Conservation (phyloP, 2,797 vertebrate genomes). For the Acanthurus lineatus region DNA sequence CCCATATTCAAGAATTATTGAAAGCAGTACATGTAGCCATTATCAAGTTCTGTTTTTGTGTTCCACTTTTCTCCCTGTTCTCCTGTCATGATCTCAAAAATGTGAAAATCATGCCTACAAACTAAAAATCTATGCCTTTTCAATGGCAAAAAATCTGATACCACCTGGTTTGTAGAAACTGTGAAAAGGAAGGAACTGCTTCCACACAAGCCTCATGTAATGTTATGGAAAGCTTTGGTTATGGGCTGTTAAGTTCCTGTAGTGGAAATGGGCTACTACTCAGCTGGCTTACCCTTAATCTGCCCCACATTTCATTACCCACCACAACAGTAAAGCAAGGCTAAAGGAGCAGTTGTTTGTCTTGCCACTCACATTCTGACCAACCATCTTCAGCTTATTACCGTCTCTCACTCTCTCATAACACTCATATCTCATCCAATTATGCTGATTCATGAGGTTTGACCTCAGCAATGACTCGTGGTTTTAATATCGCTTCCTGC, state of each 20-base stretch:
- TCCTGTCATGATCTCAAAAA: too few species aligned
- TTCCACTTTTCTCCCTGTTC: background rate
- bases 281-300: slow-evolving; percentile 7
- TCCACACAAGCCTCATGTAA: background rate
- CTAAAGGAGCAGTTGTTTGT: slow-evolving; percentile 22
- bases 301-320: slow-evolving; percentile 27
- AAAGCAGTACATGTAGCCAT: background rate
- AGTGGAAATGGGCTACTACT: background rate
- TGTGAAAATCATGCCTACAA: background rate
- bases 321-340: slow-evolving; percentile 21
- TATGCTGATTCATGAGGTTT: slow-evolving; percentile 51
- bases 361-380: slow-evolving; percentile 20
- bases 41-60: background rate
- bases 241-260: background rate
- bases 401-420: slow-evolving; percentile 20
- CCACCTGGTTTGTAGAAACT: background rate
- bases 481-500: slow-evolving; percentile 40
- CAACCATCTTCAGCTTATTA: slow-evolving; percentile 28
- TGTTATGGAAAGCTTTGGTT: background rate
- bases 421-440: slow-evolving; percentile 41
- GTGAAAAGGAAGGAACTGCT: background rate
- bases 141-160: background rate
- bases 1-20: background rate
- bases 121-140: background rate
- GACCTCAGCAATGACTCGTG: slow-evolving; percentile 38